A percentile compares a stretch with the other conserved stretches of the same genome.
These are phyloP conservation scores for Sciurus niger DNA, from an alignment of 2,113 vertebrate genomes.

Conservation along the genomic window DNA sequence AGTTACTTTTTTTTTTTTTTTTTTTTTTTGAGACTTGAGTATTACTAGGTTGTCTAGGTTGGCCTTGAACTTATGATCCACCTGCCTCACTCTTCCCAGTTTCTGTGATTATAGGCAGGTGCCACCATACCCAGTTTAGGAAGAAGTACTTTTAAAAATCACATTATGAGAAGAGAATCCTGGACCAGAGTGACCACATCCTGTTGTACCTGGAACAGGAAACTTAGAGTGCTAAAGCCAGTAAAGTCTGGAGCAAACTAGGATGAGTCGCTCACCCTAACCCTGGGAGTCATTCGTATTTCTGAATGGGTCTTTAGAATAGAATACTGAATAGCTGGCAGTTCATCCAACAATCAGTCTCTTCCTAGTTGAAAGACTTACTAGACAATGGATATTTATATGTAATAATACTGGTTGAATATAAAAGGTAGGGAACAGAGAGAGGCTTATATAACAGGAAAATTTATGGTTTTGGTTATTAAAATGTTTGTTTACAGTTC, in stretches of 20 bases:
- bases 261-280: neutral
- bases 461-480: slow-evolving; percentile 32
- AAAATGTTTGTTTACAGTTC: slow-evolving; percentile 61
- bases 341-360: neutral
- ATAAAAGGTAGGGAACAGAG: neutral
- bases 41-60: neutral
- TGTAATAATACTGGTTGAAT: slow-evolving; percentile 22
- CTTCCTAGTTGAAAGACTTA: slow-evolving; percentile 34
- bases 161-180: neutral
- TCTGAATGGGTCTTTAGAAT: slow-evolving; percentile 14
- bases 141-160: slow-evolving; percentile 22
- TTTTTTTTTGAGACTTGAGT: neutral
- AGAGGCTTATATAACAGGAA: slow-evolving; percentile 46
- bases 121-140: neutral
- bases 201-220: neutral
- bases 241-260: neutral
- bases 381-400: neutral
- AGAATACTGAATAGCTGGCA: neutral
- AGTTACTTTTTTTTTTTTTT: neutral
- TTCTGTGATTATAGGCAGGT: neutral
- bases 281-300: slow-evolving; percentile 7
- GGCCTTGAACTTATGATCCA: neutral
- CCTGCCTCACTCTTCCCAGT: neutral
- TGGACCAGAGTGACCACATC: neutral
- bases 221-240: neutral